These are phyloP conservation scores for Clytia hemisphaerica DNA, from an alignment of 30 jellyfish, hydroid and myxozoan species.

Conservation along the genomic window DNA sequence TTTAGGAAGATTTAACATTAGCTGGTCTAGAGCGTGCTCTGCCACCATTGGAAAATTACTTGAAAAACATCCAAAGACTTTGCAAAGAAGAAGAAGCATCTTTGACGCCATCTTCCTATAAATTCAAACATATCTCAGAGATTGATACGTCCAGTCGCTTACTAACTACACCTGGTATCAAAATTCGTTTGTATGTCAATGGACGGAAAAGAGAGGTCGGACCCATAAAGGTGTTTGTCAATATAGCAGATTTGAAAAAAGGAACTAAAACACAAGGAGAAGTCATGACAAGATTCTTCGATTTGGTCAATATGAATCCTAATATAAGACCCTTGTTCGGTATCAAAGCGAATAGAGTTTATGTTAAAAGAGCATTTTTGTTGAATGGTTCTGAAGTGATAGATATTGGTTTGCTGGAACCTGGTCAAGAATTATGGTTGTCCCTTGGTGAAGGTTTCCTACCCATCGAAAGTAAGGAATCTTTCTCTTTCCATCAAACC, in stretches of 20 bases:
- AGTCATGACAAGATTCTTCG: constrained; percentile 40
- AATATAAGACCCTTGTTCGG: constrained; percentile 31
- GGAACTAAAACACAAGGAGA: constrained; percentile 49
- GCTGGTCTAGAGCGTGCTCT: constrained; percentile 24
- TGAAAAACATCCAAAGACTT: constrained; percentile 29
- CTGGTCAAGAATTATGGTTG: constrained; percentile 60
- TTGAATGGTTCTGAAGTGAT: constrained; percentile 48
- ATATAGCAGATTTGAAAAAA: constrained; percentile 40
- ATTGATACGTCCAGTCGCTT: constrained; percentile 49
- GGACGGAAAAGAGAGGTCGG: constrained; percentile 20
- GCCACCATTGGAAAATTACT: constrained; percentile 23
- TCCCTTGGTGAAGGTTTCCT: constrained; percentile 75
- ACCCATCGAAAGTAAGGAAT: constrained; percentile 74
- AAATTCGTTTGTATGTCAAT: constrained; percentile 42
- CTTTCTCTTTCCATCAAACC: constrained; percentile 1
- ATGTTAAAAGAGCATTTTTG: constrained; percentile 54
- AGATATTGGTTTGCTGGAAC: constrained; percentile 20
- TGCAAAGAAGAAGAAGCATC: constrained; percentile 26
- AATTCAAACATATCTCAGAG: constrained; percentile 55
- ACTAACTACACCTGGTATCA: constrained; percentile 39
- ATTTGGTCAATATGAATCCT: constrained; percentile 37
- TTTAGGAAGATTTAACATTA: constrained; percentile 19
- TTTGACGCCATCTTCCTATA: constrained; percentile 38
- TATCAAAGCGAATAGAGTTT: constrained; percentile 37
- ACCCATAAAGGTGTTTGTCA: constrained; percentile 33